These are phyloP conservation scores for Dilophus febrilis DNA, from an alignment of 2,888 invertebrate species.

Conservation along the genomic window DNA sequence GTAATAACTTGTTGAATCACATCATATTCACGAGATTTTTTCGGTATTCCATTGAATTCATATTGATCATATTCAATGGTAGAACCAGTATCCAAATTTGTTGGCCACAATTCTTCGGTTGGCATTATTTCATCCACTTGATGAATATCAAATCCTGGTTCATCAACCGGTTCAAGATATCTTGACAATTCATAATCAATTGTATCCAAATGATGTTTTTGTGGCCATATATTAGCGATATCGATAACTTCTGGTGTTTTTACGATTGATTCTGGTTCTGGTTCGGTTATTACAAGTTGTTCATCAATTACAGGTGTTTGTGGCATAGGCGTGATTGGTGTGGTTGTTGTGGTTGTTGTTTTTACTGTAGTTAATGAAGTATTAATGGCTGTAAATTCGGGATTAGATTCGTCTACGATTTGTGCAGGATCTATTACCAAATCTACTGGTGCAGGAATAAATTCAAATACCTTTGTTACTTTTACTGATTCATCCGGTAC, in stretches of 20 bases:
- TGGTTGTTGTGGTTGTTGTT: conserved; percentile 2
- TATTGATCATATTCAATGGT: conserved; percentile 20
- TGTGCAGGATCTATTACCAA: conserved; percentile 25
- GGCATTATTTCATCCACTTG: conserved; percentile 4
- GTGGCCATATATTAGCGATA: conserved; percentile 27
- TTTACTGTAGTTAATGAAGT: conserved; percentile 8
- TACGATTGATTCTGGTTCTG: conserved; percentile 4
- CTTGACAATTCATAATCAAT: conserved; percentile 22
- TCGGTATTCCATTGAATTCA: conserved; percentile 16
- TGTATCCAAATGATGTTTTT: conserved; percentile 18
- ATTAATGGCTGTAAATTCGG: conserved; percentile 3
- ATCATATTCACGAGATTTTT: background rate
- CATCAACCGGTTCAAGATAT: conserved; percentile 13
- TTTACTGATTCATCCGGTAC: conserved; percentile 9
- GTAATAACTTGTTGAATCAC: background rate
- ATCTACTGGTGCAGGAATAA: conserved; percentile 29
- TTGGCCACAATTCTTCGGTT: conserved; percentile 22
- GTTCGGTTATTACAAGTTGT: conserved; percentile 5
- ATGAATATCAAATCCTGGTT: background rate
- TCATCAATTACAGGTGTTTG: conserved; percentile 9
- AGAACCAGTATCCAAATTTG: conserved; percentile 22
- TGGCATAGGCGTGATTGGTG: conserved; percentile 10
- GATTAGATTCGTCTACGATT: conserved; percentile 13
- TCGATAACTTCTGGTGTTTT: conserved; percentile 10
- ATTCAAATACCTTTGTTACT: conserved; percentile 29